A percentile compares a stretch with the other conserved stretches of the same genome.
Evolutionary conservation across 2,113 vertebrate species (phyloP).

Genomic region (Neopipo cinnamomea): DNA sequence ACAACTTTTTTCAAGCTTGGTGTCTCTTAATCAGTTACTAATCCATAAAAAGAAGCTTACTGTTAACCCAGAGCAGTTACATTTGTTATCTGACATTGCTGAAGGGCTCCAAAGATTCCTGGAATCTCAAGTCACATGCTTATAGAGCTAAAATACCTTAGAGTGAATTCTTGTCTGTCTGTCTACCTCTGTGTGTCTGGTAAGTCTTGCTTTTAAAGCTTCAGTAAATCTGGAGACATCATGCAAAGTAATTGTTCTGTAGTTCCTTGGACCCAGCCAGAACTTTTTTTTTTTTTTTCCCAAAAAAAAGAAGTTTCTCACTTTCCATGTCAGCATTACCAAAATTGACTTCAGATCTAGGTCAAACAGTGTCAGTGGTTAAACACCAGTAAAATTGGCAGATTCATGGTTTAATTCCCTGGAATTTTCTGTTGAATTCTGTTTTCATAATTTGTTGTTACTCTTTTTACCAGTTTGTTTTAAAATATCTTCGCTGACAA

Average conservation of each 20-base stretch:
- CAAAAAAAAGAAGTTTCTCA: neutral
- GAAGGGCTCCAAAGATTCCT: neutral
- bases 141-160: neutral
- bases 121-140: neutral
- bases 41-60: neutral
- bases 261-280: neutral
- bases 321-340: neutral
- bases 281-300: rapidly evolving
- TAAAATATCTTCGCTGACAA: neutral
- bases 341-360: neutral
- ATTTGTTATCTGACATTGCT: neutral
- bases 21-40: neutral
- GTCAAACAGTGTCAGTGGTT: too few species aligned
- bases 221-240: neutral
- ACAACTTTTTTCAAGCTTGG: neutral
- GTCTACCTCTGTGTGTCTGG: neutral
- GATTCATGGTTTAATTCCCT: neutral
- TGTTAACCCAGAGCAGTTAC: neutral
- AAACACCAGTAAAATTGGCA: neutral
- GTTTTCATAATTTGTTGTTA: neutral
- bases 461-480: neutral
- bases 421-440: neutral
- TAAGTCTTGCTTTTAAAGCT: neutral
- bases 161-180: neutral
- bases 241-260: neutral